These are phyloP conservation scores for Ficedula albicollis DNA, from an alignment of 2,797 vertebrate genomes.

Conservation along the genomic window DNA sequence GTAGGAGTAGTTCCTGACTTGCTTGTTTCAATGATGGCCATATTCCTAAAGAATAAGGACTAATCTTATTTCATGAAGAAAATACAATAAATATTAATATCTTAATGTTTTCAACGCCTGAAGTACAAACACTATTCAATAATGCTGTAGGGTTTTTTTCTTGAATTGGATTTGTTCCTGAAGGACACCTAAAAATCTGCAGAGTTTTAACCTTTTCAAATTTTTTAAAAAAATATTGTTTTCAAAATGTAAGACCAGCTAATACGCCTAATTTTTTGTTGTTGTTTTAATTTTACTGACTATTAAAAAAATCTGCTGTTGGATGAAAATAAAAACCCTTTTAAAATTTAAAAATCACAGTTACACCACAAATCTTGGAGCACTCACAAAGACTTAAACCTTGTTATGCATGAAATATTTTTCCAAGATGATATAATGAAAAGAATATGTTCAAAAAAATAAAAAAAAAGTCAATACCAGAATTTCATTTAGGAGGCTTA, in stretches of 20 bases:
- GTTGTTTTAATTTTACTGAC: neutral
- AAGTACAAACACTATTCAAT: neutral
- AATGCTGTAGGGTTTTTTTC: rapidly evolving
- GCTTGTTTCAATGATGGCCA: neutral
- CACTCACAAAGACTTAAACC: neutral
- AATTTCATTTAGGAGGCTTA: neutral
- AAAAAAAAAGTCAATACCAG: neutral
- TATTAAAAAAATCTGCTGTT: neutral
- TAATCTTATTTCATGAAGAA: neutral
- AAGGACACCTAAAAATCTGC: neutral
- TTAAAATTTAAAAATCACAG: neutral
- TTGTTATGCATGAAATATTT: neutral
- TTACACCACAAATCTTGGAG: neutral
- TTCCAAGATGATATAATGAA: neutral
- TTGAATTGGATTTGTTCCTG: neutral
- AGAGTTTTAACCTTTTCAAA: neutral
- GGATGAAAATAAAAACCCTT: neutral
- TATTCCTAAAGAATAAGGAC: neutral
- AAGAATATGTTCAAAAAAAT: neutral
- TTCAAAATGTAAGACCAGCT: neutral
- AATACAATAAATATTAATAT: neutral
- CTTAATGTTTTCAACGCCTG: neutral
- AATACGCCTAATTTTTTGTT: neutral
- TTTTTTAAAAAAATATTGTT: neutral
- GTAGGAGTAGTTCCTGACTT: neutral